Percentiles rank a stretch among this genome's conserved stretches.
Evolutionary conservation across 2,888 invertebrate genomes (phyloP).

Genomic region (Volucella inanis): DNA sequence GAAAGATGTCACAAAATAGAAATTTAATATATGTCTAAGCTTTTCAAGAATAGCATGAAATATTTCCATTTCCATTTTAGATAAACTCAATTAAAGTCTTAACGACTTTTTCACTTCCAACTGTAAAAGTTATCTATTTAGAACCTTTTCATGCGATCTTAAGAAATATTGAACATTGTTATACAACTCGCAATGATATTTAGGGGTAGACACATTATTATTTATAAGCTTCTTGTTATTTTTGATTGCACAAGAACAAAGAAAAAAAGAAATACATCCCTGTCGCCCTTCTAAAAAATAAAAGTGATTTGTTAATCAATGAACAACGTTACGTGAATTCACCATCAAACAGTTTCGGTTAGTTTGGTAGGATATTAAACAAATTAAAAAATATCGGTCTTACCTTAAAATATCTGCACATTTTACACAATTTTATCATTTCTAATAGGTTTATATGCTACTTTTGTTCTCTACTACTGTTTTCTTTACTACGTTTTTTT

Average conservation of each 20-base stretch:
- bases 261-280: background rate
- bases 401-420: conserved; percentile 76
- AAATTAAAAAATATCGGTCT: conserved; percentile 61
- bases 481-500: conserved; percentile 32
- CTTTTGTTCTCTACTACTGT: conserved; percentile 43
- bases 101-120: background rate
- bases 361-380: conserved; percentile 45
- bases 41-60: no score
- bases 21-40: no score
- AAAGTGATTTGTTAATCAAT: conserved; percentile 32
- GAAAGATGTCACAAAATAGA: no score
- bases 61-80: no score
- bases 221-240: background rate
- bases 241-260: conserved; percentile 1
- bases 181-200: background rate
- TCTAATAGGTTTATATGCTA: conserved; percentile 53
- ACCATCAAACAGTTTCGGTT: conserved; percentile 53
- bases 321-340: conserved; percentile 55
- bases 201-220: background rate
- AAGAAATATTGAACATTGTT: background rate
- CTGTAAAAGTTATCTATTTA: conserved; percentile 20
- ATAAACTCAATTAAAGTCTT: no score
- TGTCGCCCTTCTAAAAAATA: background rate
- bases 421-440: conserved; percentile 67
- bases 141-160: background rate